Percentiles rank a stretch among this genome's conserved stretches.
These are phyloP conservation scores for Athripsodes cinereus DNA, from an alignment of 2,888 invertebrate species.

Conservation along the genomic window DNA sequence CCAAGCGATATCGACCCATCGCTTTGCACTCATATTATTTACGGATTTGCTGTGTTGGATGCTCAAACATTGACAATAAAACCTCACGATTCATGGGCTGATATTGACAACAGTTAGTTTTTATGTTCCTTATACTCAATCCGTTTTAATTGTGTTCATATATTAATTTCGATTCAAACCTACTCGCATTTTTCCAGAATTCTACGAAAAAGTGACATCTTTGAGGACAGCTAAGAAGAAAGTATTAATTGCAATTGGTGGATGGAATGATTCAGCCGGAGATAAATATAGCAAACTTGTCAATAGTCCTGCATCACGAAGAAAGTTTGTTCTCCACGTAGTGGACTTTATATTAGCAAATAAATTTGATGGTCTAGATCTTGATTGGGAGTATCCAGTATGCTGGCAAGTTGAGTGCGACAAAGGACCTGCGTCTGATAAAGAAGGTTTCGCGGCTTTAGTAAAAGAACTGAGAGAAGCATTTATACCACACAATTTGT, in stretches of 20 bases:
- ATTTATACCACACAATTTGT: conserved; percentile 63
- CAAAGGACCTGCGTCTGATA: conserved; percentile 76
- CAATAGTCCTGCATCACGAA: conserved; percentile 63
- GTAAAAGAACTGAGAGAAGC: conserved; percentile 67
- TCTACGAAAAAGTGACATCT: conserved; percentile 78
- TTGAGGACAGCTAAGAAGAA: conserved; percentile 68
- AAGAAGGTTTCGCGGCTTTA: conserved; percentile 67
- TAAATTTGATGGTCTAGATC: conserved; percentile 84
- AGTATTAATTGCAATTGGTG: conserved; percentile 83
- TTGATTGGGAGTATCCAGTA: conserved; percentile 93
- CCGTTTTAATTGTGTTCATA: no score
- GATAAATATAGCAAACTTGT: conserved; percentile 83
- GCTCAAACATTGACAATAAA: conserved; percentile 68
- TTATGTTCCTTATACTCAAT: conserved; percentile 5
- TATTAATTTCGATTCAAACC: no score
- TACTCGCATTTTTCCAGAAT: conserved; percentile 50
- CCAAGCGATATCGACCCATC: conserved; percentile 79
- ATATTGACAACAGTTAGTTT: conserved; percentile 75
- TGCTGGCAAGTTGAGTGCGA: conserved; percentile 88
- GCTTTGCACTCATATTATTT: conserved; percentile 86
- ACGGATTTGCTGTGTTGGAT: conserved; percentile 86
- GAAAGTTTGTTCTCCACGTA: conserved; percentile 68
- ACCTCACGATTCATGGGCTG: conserved; percentile 84
- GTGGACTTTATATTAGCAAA: conserved; percentile 71
- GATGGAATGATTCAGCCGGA: conserved; percentile 92